Evolutionary conservation across 2,113 vertebrate genomes (phyloP), one percentile per base, ranked within the genome.

Genomic region (Nematolebias whitei): DNA sequence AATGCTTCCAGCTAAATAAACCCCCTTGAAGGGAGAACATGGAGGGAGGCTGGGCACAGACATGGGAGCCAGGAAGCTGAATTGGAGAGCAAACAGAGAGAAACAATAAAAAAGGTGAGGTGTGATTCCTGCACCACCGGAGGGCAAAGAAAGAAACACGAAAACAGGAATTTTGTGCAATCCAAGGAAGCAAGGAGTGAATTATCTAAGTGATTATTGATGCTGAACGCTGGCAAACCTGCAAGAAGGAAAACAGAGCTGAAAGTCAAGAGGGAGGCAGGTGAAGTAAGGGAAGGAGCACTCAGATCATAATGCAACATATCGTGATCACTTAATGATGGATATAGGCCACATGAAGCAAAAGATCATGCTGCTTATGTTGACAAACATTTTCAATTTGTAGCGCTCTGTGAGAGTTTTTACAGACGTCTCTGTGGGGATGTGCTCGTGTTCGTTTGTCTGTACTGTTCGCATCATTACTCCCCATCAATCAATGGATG

Each of bases 1-100:
- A 86, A 91, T 87, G 82, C 55, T 58, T 85, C 44, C 19, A 18
- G 44, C 84, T 90, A 90, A 88, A 89, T 86, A 80, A 89, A 91
- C 71, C 72, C 72, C 29, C 52, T 54, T 54, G 26, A 35, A 3
- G 38, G 32, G 43, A 19, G 48, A 24, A 32, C n/a, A n/a, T 35
- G 60, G 14, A 35, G 51, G 22, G 14, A 20, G 44, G 19, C 24
- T 45, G 44, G 5, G 41, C 14, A 40, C 18, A 63, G 47, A 39
- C 51, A 29, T 12, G 39, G 48, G 70, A 45, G 53, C 61, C 29
- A 71, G 44, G 38, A 39, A 11, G 48, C 11, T 39, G 41, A 15
- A 32, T 19, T 14, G n/a, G 54, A 57, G 56, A 35, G 29, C 23
- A 51, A 62, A 23, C n/a, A 20, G 49, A 32, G 23, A 18, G 54